These are phyloP conservation scores for Neoniphon sammara DNA, from an alignment of 2,797 vertebrate species.

Conservation along the genomic window DNA sequence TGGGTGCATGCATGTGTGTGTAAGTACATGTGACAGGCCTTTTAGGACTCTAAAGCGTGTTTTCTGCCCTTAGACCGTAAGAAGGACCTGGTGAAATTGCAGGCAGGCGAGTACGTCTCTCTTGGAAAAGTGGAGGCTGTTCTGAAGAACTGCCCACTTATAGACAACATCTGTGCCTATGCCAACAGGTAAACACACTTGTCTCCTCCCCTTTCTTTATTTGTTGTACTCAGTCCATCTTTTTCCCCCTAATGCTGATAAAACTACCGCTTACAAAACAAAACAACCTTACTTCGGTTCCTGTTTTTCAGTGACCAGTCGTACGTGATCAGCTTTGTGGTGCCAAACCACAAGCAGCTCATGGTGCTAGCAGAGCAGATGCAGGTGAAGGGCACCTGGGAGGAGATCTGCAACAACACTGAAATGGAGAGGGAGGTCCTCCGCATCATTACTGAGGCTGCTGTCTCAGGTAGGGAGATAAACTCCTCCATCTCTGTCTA, in stretches of 20 bases:
- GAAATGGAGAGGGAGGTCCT: conserved; percentile 93
- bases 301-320: conserved; percentile 89
- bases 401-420: conserved; percentile 91
- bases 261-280: background rate
- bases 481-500: background rate
- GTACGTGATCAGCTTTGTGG: conserved; percentile 96
- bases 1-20: background rate
- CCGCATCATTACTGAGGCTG: conserved; percentile 90
- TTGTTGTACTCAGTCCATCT: background rate
- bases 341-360: conserved; percentile 96
- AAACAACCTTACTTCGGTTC: background rate
- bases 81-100: conserved; percentile 97
- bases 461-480: conserved; percentile 83
- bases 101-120: conserved; percentile 97
- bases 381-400: conserved; percentile 88
- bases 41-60: background rate
- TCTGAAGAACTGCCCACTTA: conserved; percentile 92
- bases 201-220: background rate
- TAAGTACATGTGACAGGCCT: too few relatives aligned
- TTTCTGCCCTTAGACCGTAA: conserved; percentile 88
- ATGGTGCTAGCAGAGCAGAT: conserved; percentile 86
- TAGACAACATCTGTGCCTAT: conserved; percentile 98
- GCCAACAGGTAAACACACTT: conserved; percentile 89
- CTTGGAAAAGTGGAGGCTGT: conserved; percentile 97
- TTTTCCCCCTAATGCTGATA: background rate